Evolutionary conservation across 2,113 vertebrate species (phyloP), one percentile per base, ranked within the genome.

Genomic region (Daubentonia madagascariensis): DNA sequence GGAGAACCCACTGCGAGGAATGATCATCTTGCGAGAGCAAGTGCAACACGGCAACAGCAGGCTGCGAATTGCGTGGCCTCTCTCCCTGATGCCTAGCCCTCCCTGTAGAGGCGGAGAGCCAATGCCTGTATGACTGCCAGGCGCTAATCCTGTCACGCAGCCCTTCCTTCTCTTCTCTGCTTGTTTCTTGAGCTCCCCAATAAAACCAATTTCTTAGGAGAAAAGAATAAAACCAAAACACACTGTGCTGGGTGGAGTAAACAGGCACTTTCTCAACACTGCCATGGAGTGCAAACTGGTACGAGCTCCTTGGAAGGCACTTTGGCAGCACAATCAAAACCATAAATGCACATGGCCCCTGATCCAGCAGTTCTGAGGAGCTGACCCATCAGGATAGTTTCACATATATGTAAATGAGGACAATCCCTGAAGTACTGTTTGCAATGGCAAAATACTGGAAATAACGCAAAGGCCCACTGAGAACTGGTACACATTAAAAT

Each of bases 151-250:
- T 11, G 17, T 1, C 67, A 17, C 0, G 8, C 14, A 23, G 8
- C 73, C 80, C 40, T 4, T 28, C 18, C 63, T 43, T 67, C 79
- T 43, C 63, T 43, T 67, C 79, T 43, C 52, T 11, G 73, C 30
- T 20, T 30, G 0, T 16, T 32, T 67, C 81, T n/a, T 95, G n/a
- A 94, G 79, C 81, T 93, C 86, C 85, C 73, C 87, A 96, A 86
- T 1, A 93, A 57, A 92, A 93, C 73, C 88, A 48, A 67, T 92
- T 97, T 98, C 94, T 89, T 94, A 81, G 73, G 97, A 97, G 43
- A 6, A 20, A 22, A 57, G 57, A 10, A 18, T 6, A 30, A 48
- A 88, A 57, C 23, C 18, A 1, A 16, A 59, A 30, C 35, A 50
- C 9, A 10, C 35, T 2, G 14, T 8, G 37, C 4, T 1, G 35